Conservation (phyloP, 2,113 vertebrate species). For the Oxyura jamaicensis region DNA sequence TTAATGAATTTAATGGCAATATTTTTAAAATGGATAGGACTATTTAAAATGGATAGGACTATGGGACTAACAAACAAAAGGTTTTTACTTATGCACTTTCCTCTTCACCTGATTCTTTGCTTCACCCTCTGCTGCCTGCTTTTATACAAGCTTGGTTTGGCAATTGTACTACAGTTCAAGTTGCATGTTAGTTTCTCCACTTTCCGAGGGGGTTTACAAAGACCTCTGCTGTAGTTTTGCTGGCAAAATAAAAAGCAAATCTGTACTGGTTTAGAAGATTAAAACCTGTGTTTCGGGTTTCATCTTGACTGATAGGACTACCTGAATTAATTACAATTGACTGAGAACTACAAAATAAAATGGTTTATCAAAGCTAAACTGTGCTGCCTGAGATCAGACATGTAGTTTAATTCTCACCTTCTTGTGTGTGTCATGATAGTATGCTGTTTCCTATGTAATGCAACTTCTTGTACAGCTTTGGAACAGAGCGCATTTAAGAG, state of each 20-base stretch:
- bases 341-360: neutral
- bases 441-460: neutral
- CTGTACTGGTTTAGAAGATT: neutral
- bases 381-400: neutral
- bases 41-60: too few relatives aligned
- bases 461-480: neutral
- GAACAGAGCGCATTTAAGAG: neutral
- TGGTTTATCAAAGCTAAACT: neutral
- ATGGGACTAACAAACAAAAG: neutral
- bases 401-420: neutral
- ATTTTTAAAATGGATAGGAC: neutral
- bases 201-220: neutral
- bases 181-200: neutral
- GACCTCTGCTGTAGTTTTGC: neutral
- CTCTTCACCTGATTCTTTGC: neutral
- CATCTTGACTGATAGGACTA: neutral
- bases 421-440: neutral
- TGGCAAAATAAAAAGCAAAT: neutral
- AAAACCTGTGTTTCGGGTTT: neutral
- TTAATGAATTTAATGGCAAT: neutral
- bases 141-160: neutral
- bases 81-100: neutral
- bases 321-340: neutral
- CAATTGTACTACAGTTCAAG: neutral
- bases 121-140: neutral